phyloP scores from a whole-genome alignment of 92 coral and sea anemone genomes.

The Anthopleura xanthogrammica region DNA sequence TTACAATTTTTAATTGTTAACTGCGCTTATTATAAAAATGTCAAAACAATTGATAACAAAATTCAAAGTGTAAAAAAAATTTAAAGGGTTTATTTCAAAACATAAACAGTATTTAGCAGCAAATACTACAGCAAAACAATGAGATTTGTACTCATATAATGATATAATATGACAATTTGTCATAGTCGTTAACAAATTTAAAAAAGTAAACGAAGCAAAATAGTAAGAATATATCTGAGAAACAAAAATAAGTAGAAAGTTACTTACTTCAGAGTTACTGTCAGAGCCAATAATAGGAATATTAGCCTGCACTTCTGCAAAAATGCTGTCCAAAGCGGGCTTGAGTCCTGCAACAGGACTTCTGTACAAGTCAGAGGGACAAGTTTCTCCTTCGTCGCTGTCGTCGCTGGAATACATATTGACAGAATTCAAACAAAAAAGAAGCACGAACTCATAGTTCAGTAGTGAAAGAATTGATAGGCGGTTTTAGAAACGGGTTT shows the following conservation, averaged over 20 bases:
- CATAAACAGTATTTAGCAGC: too few species aligned
- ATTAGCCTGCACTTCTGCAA: conserved; percentile 91
- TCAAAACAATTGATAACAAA: not conserved
- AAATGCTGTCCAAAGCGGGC: conserved; percentile 84
- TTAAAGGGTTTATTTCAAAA: not conserved
- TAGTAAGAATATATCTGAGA: not conserved
- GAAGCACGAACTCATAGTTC: not conserved
- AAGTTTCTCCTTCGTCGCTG: conserved; percentile 50
- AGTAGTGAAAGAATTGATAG: not conserved
- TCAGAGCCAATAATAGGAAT: conserved; percentile 86
- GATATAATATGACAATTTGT: too few species aligned
- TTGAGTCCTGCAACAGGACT: conserved; percentile 50
- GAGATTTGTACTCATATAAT: not conserved
- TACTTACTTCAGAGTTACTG: conserved; percentile 71
- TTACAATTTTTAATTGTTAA: too few species aligned
- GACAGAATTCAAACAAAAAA: not conserved
- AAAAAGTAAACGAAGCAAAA: not conserved
- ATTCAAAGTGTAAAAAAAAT: not conserved
- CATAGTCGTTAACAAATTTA: too few species aligned
- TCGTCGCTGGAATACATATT: conserved; percentile 51
- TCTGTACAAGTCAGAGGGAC: conserved; percentile 22
- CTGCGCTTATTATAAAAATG: too few species aligned
- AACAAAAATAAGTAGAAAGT: not conserved
- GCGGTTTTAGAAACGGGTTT: not conserved
- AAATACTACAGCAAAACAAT: not conserved